These are phyloP conservation scores for Hemicrepidius hirtus DNA, from an alignment of 2,888 invertebrate species.

Conservation along the genomic window DNA sequence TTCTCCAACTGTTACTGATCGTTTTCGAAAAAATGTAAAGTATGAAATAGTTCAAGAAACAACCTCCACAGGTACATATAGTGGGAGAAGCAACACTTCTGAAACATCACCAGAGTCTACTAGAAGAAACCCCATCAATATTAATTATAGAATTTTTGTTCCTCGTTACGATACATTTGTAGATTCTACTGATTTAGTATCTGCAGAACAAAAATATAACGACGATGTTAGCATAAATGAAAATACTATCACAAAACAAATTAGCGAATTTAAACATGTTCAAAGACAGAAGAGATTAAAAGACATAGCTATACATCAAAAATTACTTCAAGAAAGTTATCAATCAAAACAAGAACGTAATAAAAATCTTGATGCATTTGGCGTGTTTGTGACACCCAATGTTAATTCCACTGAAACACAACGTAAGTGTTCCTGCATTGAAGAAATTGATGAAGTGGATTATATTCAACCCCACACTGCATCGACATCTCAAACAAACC, in stretches of 20 bases:
- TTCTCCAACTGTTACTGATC: background rate
- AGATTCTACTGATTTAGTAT: conserved; percentile 1
- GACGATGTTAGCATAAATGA: background rate
- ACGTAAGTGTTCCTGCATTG: background rate
- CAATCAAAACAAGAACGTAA: no score
- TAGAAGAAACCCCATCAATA: conserved; percentile 43
- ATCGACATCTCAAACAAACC: background rate
- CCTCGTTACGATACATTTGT: conserved; percentile 31
- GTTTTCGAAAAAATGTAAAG: conserved; percentile 29
- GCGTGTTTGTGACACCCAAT: no score
- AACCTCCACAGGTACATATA: background rate
- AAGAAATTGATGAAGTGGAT: background rate
- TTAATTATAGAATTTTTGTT: conserved; percentile 27
- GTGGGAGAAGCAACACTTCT: background rate
- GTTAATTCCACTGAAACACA: no score
- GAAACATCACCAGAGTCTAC: background rate
- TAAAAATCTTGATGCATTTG: no score
- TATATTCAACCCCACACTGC: no score
- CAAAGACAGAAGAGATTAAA: conserved; percentile 28
- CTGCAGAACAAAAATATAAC: background rate
- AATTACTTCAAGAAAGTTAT: no score
- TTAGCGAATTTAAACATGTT: conserved; percentile 11
- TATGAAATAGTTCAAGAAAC: conserved; percentile 48
- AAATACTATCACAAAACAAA: background rate
- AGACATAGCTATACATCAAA: background rate